Evolutionary conservation across 2,888 invertebrate species (phyloP).

Genomic region (Rhodophaea formosa): DNA sequence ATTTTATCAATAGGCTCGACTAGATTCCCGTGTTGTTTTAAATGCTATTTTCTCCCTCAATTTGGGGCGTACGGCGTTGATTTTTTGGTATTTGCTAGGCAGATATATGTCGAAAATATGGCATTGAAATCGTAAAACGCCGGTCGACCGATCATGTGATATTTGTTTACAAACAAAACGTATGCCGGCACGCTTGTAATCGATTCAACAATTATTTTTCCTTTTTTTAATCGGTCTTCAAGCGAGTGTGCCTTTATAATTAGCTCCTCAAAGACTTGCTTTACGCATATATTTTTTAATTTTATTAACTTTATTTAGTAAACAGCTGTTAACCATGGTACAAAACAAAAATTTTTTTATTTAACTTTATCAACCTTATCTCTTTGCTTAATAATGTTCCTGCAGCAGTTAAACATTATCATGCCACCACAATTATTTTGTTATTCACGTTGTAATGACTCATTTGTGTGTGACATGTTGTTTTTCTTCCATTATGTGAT

Average conservation of each 20-base stretch:
- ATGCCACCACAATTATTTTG: background rate
- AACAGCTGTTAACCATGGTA: background rate
- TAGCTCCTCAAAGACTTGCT: background rate
- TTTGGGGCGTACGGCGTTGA: constrained; percentile 30
- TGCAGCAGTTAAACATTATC: background rate
- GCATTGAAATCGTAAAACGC: constrained; percentile 32
- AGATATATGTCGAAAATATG: constrained; percentile 36
- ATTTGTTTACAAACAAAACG: constrained; percentile 77
- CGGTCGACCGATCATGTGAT: constrained; percentile 63
- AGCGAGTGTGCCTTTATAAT: background rate
- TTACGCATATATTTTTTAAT: background rate
- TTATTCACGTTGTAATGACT: background rate
- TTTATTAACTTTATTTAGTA: background rate
- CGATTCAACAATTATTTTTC: constrained; percentile 9
- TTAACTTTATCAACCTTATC: background rate
- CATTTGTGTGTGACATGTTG: background rate
- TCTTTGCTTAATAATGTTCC: background rate
- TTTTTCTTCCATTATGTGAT: background rate
- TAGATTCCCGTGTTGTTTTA: constrained; percentile 33
- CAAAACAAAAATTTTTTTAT: background rate
- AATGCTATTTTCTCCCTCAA: constrained; percentile 38
- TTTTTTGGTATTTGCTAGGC: constrained; percentile 35
- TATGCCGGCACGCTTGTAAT: constrained; percentile 53
- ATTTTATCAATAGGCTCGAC: constrained; percentile 35
- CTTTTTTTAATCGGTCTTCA: background rate